phyloP scores from a whole-genome alignment of 2,888 invertebrate species.

The Drosophila histrio region DNA sequence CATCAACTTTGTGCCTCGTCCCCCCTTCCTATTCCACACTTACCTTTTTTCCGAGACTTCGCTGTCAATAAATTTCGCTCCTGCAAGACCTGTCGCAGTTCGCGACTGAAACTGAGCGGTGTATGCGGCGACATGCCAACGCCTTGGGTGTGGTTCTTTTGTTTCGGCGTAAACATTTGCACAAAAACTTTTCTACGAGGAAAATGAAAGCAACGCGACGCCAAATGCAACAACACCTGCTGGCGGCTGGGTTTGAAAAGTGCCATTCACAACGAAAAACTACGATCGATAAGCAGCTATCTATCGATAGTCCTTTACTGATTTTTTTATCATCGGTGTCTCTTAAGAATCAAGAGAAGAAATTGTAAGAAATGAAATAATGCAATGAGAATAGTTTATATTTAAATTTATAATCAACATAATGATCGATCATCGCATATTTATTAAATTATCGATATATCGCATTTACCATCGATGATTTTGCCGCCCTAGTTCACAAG shows the following conservation, averaged over 20 bases:
- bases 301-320: too few species aligned
- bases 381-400: too few species aligned
- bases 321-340: too few species aligned
- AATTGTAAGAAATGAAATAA: too few species aligned
- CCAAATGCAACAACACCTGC: conserved; percentile 65
- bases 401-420: too few species aligned
- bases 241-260: conserved; percentile 63
- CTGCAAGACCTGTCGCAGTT: conserved; percentile 86
- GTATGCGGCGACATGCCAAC: conserved; percentile 76
- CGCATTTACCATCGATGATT: background rate
- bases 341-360: too few species aligned
- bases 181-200: conserved; percentile 1
- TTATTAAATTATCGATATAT: background rate
- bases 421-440: background rate
- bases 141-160: conserved; percentile 39
- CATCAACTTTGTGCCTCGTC: background rate
- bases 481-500: conserved; percentile 34
- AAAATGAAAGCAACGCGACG: conserved; percentile 56
- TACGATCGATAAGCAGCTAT: background rate
- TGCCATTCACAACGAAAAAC: conserved; percentile 21
- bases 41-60: conserved; percentile 86
- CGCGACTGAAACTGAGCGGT: conserved; percentile 86
- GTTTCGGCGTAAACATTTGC: conserved; percentile 79
- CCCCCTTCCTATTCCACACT: background rate
- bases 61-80: conserved; percentile 87